phyloP scores from a whole-genome alignment of 2,888 invertebrate genomes.

The Lissocephala sabroskyi region DNA sequence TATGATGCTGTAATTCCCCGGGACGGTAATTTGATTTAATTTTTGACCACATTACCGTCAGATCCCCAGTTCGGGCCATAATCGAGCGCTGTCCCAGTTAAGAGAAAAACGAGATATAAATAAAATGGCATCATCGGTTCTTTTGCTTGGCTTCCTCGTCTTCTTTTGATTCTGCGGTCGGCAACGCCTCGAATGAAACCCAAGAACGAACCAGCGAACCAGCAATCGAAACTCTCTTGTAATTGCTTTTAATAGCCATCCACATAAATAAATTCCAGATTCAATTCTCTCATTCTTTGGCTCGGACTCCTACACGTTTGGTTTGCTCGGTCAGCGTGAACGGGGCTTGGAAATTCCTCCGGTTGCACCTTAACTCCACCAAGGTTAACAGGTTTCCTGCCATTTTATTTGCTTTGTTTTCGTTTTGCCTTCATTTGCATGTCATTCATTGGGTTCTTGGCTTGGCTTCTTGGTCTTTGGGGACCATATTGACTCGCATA shows the following conservation, averaged over 20 bases:
- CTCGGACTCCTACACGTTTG: too few relatives aligned
- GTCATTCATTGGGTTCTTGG: background rate
- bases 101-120: conserved; percentile 14
- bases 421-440: conserved; percentile 16
- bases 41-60: conserved; percentile 17
- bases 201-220: conserved; percentile 4
- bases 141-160: background rate
- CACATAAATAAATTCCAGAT: too few relatives aligned
- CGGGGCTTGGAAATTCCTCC: conserved; percentile 38
- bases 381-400: conserved; percentile 51
- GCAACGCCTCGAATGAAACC: conserved; percentile 23
- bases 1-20: conserved; percentile 47
- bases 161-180: conserved; percentile 22
- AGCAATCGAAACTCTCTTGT: conserved; percentile 34
- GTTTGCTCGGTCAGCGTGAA: background rate
- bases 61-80: conserved; percentile 22
- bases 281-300: background rate
- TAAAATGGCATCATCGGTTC: too few relatives aligned
- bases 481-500: conserved; percentile 48
- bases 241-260: conserved; percentile 49
- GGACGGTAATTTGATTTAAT: conserved; percentile 34
- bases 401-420: background rate
- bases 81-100: conserved; percentile 51
- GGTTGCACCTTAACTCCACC: conserved; percentile 24
- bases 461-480: conserved; percentile 17